Evolutionary conservation across 2,113 vertebrate species (phyloP).

Genomic region (Gambusia affinis): DNA sequence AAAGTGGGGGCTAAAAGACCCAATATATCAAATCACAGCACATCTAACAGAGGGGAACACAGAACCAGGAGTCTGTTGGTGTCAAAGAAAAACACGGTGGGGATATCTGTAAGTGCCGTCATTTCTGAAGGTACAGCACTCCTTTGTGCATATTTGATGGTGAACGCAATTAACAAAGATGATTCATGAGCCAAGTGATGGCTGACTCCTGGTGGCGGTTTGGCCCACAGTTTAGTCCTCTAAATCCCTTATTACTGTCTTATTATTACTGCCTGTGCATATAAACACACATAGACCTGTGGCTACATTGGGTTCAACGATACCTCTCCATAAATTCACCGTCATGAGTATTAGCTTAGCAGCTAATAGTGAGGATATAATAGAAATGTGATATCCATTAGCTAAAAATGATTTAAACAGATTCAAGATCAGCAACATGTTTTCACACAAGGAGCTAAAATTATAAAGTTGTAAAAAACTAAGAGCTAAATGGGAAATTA

Average conservation of each 20-base stretch:
- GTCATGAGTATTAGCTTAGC: too few relatives aligned
- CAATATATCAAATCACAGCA: slow-evolving; percentile 56
- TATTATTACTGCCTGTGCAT: background rate
- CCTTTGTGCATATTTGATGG: slow-evolving; percentile 25
- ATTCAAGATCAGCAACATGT: too few relatives aligned
- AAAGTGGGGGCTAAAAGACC: slow-evolving; percentile 61
- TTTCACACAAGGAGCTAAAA: too few relatives aligned
- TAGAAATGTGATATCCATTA: too few relatives aligned
- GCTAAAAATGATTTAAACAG: too few relatives aligned
- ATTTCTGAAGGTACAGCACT: slow-evolving; percentile 30
- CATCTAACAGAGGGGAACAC: slow-evolving; percentile 34
- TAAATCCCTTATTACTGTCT: slow-evolving; percentile 34
- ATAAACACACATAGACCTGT: background rate
- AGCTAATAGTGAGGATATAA: too few relatives aligned
- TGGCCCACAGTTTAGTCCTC: slow-evolving; percentile 27
- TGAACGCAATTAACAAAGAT: slow-evolving; percentile 45
- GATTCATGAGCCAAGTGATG: slow-evolving; percentile 42
- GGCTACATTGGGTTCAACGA: too few relatives aligned
- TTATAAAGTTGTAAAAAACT: too few relatives aligned
- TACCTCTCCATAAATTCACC: too few relatives aligned
- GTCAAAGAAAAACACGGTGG: slow-evolving; percentile 36
- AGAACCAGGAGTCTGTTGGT: slow-evolving; percentile 28
- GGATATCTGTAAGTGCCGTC: slow-evolving; percentile 38
- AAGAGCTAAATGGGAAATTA: too few relatives aligned
- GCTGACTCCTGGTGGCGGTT: slow-evolving; percentile 29